A percentile compares a stretch with the other conserved stretches of the same genome.
These are phyloP conservation scores for Lamprologus sp. DNA, from an alignment of 2,113 vertebrate genomes.

Conservation along the genomic window DNA sequence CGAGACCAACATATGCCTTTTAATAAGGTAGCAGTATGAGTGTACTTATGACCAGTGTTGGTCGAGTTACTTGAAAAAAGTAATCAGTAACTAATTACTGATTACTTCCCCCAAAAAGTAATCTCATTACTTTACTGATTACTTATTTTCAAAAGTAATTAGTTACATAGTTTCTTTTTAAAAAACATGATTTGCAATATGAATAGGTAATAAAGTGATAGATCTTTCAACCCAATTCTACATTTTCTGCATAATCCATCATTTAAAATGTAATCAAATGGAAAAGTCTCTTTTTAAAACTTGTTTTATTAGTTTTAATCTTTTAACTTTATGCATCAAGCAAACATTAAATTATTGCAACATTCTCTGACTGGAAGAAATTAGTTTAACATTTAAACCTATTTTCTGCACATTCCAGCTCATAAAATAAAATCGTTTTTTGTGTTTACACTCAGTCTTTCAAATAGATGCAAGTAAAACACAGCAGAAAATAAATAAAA, in stretches of 20 bases:
- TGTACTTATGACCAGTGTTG: not conserved
- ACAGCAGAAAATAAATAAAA: not conserved
- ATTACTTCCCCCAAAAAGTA: not conserved
- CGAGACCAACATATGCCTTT: not conserved
- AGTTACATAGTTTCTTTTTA: not conserved
- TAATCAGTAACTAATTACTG: not conserved
- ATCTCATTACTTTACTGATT: not conserved
- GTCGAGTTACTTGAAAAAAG: not conserved
- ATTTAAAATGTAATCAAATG: not conserved
- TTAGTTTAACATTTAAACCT: not conserved
- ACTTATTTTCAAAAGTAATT: not conserved
- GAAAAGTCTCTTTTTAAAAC: not conserved
- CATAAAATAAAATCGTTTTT: not conserved
- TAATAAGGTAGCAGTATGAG: not conserved
- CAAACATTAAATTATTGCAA: accelerated
- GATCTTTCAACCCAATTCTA: not conserved
- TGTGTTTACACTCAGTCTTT: not conserved
- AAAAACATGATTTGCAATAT: accelerated
- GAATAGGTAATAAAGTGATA: accelerated
- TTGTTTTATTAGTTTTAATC: not conserved
- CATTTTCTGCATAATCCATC: not conserved
- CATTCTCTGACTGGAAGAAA: not conserved
- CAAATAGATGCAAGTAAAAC: not conserved
- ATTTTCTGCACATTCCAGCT: not conserved
- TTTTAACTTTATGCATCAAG: not conserved